Evolutionary conservation across 2,113 vertebrate species (phyloP).

Genomic region (Aramus guarauna): DNA sequence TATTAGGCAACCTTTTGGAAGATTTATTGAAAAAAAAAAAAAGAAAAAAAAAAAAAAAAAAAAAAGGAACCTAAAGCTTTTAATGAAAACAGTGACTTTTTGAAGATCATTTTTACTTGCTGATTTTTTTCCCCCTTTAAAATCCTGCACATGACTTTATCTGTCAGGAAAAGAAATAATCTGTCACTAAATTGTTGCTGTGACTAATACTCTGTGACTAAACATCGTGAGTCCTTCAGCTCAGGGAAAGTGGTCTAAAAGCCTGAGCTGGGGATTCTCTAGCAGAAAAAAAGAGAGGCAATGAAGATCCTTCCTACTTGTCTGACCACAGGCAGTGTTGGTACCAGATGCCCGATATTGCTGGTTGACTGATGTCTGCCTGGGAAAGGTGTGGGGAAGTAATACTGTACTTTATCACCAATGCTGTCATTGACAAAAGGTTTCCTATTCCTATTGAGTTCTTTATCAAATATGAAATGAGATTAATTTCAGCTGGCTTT

Average conservation of each 20-base stretch:
- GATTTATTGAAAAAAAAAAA: not conserved
- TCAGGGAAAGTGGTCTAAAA: not conserved
- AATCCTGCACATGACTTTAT: not conserved
- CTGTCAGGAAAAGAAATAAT: slow-evolving; percentile 34
- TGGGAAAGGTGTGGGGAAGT: not conserved
- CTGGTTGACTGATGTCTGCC: not conserved
- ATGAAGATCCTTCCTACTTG: not conserved
- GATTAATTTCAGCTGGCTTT: slow-evolving; percentile 1
- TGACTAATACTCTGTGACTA: slow-evolving; percentile 42
- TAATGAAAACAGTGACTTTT: not conserved
- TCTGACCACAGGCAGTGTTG: not conserved
- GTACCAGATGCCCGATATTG: not conserved
- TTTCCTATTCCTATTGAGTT: not conserved
- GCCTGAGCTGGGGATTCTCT: not conserved
- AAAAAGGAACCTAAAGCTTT: not conserved
- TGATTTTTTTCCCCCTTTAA: not conserved
- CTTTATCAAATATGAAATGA: slow-evolving; percentile 15
- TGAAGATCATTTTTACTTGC: not conserved
- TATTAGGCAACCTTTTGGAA: not conserved
- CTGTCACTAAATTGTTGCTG: slow-evolving; percentile 19
- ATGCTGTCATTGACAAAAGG: not conserved
- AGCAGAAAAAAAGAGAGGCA: not conserved
- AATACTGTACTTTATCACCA: not conserved
- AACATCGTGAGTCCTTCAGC: not conserved
- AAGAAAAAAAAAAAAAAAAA: not conserved